These are phyloP conservation scores for Rhingia rostrata DNA, from an alignment of 2,888 invertebrate genomes.

Conservation along the genomic window DNA sequence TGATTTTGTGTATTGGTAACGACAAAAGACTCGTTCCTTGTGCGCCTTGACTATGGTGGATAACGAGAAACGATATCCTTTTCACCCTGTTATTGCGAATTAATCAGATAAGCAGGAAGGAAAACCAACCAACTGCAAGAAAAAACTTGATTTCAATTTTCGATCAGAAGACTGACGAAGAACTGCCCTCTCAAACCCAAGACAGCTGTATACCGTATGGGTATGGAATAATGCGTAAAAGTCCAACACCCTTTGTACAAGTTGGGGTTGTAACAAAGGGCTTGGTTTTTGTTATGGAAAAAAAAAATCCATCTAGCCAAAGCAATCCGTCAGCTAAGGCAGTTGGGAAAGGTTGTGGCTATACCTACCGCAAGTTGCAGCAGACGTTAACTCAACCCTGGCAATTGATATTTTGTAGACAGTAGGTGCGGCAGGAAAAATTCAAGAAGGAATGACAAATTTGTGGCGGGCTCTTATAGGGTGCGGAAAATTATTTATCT, in stretches of 20 bases:
- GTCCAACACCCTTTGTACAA: neutral
- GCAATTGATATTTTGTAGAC: conserved; percentile 6
- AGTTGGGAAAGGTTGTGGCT: conserved; percentile 72
- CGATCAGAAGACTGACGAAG: conserved; percentile 1
- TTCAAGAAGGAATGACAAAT: no score
- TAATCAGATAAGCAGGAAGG: conserved; percentile 68
- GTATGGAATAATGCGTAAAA: conserved; percentile 26
- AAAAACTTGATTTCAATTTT: neutral
- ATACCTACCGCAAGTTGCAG: conserved; percentile 62
- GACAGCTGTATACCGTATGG: neutral
- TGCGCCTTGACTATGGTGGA: neutral
- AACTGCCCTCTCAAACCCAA: neutral
- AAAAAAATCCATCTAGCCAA: conserved; percentile 57
- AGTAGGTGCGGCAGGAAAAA: conserved; percentile 35
- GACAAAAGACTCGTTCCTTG: neutral
- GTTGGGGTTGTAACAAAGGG: conserved; percentile 14
- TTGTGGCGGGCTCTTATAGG: no score
- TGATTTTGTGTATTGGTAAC: conserved; percentile 19
- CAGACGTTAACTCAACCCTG: conserved; percentile 41
- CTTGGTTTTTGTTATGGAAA: conserved; percentile 43
- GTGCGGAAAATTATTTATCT: no score
- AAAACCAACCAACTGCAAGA: neutral
- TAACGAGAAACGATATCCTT: conserved; percentile 43
- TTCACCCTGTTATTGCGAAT: conserved; percentile 62
- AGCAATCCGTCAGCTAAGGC: conserved; percentile 37